Evolutionary conservation across 2,888 invertebrate genomes (phyloP), one percentile per base, ranked within the genome.

Genomic region (Chrysopilus asiliformis): DNA sequence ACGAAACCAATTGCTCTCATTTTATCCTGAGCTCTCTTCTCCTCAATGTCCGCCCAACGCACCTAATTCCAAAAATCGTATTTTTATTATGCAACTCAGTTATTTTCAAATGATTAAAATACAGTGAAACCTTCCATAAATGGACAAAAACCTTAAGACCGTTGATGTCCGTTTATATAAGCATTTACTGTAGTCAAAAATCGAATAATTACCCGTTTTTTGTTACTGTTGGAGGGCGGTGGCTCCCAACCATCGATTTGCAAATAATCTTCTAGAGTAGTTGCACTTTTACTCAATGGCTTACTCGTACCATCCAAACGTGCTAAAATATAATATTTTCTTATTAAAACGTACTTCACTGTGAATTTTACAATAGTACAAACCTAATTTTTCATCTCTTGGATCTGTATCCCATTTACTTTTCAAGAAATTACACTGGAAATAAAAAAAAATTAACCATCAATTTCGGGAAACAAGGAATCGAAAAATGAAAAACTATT

Each of bases 31-130:
- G 84, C 69, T 52, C 84, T 82, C 55, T 81, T 73, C 64, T 94
- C 94, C 69, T 95, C 95, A 55, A 95, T 71, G 66, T 95, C 95
- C 33, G 94, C 94, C 95, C 95, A 95, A 52, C 94, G 81, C 50
- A 95, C 94, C 94, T 95, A 19, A 27, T 29, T 19, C 25, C 9
- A 36, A 19, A 13, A 9, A 14, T 20, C n/a, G 25, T 28, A 27
- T 22, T 22, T 22, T 22, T 22, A 7, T 22, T 22, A 7, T 22
- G 10, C 22, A 22, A 22, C 7, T 22, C 22, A 22, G 10, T 22
- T 22, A 22, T 10, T 25, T 13, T 16, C 15, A 16, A 8, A 34
- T 12, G 25, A 29, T 18, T 32, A 7, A 2, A 36, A 32, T 3
- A 7, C 2, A 3, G 6, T 9, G 4, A 2, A 10, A n/a, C n/a